These are phyloP conservation scores for Ophion ellenae DNA, from an alignment of 2,888 invertebrate species.

Conservation along the genomic window DNA sequence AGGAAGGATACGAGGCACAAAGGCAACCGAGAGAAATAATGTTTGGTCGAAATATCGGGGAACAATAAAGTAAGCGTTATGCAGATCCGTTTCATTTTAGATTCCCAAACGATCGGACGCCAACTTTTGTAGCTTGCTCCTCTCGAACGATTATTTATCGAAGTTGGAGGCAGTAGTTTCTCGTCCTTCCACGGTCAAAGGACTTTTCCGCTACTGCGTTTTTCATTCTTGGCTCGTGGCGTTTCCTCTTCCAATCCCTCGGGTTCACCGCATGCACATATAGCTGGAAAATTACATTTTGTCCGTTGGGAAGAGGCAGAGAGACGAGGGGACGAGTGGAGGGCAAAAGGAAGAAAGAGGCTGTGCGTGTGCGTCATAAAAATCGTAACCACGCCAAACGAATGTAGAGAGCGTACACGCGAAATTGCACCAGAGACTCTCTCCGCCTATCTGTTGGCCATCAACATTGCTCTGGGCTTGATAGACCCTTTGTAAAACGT, in stretches of 20 bases:
- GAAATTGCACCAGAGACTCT: slow-evolving; percentile 78
- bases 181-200: not conserved
- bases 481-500: slow-evolving; percentile 82
- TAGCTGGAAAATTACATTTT: slow-evolving; percentile 81
- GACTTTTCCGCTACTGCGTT: slow-evolving; percentile 27
- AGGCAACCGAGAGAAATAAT: slow-evolving; percentile 51
- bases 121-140: slow-evolving; percentile 6
- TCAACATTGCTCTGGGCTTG: slow-evolving; percentile 81
- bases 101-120: not conserved
- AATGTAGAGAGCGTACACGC: slow-evolving; percentile 62
- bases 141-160: slow-evolving; percentile 48
- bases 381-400: slow-evolving; percentile 79
- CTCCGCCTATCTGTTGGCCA: slow-evolving; percentile 78
- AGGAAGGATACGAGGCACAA: slow-evolving; percentile 33
- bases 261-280: slow-evolving; percentile 69
- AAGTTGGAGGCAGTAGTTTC: slow-evolving; percentile 29
- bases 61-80: slow-evolving; percentile 42
- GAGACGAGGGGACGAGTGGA: slow-evolving; percentile 33
- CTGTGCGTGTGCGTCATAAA: slow-evolving; percentile 78
- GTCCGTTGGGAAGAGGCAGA: slow-evolving; percentile 78
- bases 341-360: slow-evolving; percentile 35
- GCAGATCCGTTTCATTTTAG: slow-evolving; percentile 44
- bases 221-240: slow-evolving; percentile 30
- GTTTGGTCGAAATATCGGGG: slow-evolving; percentile 45
- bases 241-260: slow-evolving; percentile 19